A percentile compares a stretch with the other conserved stretches of the same genome.
Conservation (phyloP, 2,113 vertebrate genomes). For the Tragelaphus imberbis region DNA sequence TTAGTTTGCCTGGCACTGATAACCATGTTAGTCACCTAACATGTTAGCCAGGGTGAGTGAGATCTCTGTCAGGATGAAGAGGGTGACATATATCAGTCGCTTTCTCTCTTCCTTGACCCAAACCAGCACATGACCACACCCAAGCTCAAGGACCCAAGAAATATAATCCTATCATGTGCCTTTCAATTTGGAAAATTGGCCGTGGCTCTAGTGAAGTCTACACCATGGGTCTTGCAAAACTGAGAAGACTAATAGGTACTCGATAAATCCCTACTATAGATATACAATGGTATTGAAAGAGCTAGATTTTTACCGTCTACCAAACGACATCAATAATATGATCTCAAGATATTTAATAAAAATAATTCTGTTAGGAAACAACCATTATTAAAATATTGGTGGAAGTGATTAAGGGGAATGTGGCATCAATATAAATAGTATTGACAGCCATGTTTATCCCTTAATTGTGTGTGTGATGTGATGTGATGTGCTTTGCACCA, state of each 20-base stretch:
- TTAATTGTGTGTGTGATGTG: not conserved
- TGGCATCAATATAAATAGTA: not conserved
- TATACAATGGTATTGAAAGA: not conserved
- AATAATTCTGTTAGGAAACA: not conserved
- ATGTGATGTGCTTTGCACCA: not conserved
- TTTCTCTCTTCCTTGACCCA: not conserved
- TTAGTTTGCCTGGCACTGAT: not conserved
- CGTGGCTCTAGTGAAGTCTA: not conserved
- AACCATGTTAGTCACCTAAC: not conserved
- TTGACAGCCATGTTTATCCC: not conserved
- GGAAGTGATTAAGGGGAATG: not conserved
- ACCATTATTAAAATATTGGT: not conserved
- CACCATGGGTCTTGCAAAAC: not conserved
- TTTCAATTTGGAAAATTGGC: not conserved
- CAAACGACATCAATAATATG: not conserved
- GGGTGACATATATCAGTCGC: not conserved
- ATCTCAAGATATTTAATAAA: not conserved
- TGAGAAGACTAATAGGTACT: not conserved
- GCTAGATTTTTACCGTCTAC: not conserved
- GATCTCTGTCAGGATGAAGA: not conserved
- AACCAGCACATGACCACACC: not conserved
- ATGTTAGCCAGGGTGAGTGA: not conserved
- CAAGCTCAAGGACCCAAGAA: not conserved
- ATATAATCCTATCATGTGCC: not conserved
- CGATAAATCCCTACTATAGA: not conserved